phyloP scores from a whole-genome alignment of 2,888 invertebrate genomes.

The Luperina testacea region DNA sequence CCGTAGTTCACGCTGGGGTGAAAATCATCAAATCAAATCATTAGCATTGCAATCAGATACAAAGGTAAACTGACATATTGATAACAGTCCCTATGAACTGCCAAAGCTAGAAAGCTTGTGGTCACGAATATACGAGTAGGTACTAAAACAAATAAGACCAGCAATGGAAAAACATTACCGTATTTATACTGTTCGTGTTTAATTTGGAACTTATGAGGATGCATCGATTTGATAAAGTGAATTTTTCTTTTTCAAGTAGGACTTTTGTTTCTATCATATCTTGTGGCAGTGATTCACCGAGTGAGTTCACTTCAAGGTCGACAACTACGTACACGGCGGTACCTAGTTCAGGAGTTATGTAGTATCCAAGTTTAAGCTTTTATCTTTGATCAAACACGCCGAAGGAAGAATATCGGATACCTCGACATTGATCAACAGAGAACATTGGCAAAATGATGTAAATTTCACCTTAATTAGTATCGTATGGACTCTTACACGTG shows the following conservation, averaged over 20 bases:
- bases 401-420: slow-evolving; percentile 26
- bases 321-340: slow-evolving; percentile 53
- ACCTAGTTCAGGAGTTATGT: slow-evolving; percentile 47
- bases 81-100: background rate
- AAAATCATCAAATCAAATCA: too few species aligned
- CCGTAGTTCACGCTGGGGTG: background rate
- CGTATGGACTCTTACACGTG: background rate
- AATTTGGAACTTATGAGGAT: background rate
- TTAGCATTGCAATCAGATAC: background rate
- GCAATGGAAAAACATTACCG: background rate
- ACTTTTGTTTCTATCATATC: slow-evolving; percentile 28
- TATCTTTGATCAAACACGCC: slow-evolving; percentile 49
- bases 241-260: background rate
- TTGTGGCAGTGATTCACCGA: slow-evolving; percentile 44
- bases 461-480: background rate
- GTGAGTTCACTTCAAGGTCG: slow-evolving; percentile 65
- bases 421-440: slow-evolving; percentile 9
- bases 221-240: background rate
- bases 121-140: background rate
- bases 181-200: too few species aligned
- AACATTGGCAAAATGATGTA: slow-evolving; percentile 5
- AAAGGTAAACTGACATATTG: background rate
- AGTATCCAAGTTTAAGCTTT: slow-evolving; percentile 42
- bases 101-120: background rate
- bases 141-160: background rate